Evolutionary conservation across 1,140 invertebrate species (phyloP).

Genomic region (Belonocnema kinseyi): DNA sequence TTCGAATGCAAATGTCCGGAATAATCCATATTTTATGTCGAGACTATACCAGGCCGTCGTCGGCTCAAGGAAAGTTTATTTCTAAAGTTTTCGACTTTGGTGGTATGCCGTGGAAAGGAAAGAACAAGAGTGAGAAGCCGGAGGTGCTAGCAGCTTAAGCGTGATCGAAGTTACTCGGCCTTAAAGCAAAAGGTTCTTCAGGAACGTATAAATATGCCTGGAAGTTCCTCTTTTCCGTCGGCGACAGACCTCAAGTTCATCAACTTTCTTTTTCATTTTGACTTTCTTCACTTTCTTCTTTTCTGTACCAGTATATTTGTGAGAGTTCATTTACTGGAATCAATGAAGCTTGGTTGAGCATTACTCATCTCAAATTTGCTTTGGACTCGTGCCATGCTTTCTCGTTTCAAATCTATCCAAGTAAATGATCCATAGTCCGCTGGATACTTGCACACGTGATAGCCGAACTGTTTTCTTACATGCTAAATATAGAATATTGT

Average conservation of each 20-base stretch:
- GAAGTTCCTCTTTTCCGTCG: conserved; percentile 12
- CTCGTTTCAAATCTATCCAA: conserved; percentile 13
- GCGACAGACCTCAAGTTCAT: conserved; percentile 28
- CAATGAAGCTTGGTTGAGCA: conserved; percentile 20
- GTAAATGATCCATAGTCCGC: conserved; percentile 20
- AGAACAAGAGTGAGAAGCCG: conserved; percentile 44
- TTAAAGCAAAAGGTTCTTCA: conserved; percentile 46
- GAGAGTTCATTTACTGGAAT: conserved; percentile 10
- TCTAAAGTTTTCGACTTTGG: conserved; percentile 62
- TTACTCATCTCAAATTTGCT: conserved; percentile 25
- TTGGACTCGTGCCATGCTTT: conserved; percentile 28
- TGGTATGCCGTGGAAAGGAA: conserved; percentile 41
- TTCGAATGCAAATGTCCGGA: conserved; percentile 73
- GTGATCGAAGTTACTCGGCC: conserved; percentile 48
- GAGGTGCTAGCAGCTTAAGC: conserved; percentile 50
- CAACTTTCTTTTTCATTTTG: conserved; percentile 21
- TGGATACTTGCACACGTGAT: conserved; percentile 5
- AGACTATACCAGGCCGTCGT: conserved; percentile 63
- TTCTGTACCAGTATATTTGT: not conserved
- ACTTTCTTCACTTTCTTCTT: conserved; percentile 1
- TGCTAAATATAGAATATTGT: conserved; percentile 4
- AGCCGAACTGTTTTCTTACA: not conserved
- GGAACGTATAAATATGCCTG: conserved; percentile 44
- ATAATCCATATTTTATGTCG: conserved; percentile 74
- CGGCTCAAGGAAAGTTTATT: conserved; percentile 65